phyloP scores from a whole-genome alignment of 2,113 vertebrate species.

The Atlantisia rogersi region DNA sequence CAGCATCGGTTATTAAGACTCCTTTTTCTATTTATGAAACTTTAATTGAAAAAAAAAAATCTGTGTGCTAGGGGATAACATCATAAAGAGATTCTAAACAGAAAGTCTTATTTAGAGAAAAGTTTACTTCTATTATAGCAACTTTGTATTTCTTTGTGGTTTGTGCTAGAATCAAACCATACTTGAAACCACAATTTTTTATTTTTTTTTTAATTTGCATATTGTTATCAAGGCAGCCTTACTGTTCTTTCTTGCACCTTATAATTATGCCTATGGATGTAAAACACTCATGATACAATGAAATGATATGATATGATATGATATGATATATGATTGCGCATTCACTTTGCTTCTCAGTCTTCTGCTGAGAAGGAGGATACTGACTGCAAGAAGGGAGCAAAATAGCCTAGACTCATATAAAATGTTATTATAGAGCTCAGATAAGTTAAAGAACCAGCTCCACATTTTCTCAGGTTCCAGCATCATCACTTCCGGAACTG shows the following conservation, averaged over 20 bases:
- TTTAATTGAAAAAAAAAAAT: not conserved
- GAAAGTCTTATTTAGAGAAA: not conserved
- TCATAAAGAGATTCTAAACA: not conserved
- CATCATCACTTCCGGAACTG: not conserved
- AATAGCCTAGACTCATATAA: not conserved
- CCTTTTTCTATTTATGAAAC: not conserved
- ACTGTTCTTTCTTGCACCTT: not conserved
- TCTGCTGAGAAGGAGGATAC: not conserved
- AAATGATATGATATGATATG: too few relatives aligned
- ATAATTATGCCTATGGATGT: not conserved
- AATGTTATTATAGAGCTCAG: not conserved
- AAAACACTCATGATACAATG: not conserved
- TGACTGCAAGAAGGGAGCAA: not conserved
- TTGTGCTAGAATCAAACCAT: not conserved
- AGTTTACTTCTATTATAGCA: not conserved
- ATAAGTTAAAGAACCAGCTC: not conserved
- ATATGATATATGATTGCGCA: not conserved
- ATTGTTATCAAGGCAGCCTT: not conserved
- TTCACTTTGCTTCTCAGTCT: not conserved
- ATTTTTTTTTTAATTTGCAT: not conserved
- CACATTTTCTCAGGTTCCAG: not conserved
- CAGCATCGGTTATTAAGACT: not conserved
- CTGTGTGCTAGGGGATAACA: not conserved
- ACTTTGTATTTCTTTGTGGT: not conserved
- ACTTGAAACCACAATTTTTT: not conserved